Conservation (phyloP, 1,140 invertebrate genomes). For the Teleopsis dalmanni region DNA sequence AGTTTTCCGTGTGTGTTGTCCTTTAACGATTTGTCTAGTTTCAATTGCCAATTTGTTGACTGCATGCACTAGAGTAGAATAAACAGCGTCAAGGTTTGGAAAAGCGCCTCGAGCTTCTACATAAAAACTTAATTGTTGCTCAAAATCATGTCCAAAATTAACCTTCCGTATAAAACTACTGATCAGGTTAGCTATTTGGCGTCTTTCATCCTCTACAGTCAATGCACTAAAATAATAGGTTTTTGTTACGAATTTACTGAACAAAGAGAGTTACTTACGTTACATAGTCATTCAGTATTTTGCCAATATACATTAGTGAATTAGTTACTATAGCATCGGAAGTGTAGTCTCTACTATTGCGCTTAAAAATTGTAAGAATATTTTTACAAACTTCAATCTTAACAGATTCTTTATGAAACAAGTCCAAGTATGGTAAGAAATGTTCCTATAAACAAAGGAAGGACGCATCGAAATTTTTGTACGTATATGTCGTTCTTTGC, state of each 20-base stretch:
- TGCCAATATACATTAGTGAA: conserved; percentile 76
- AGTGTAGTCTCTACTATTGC: conserved; percentile 52
- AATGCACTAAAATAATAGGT: conserved; percentile 58
- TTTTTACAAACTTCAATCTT: conserved; percentile 79
- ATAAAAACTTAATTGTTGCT: conserved; percentile 87
- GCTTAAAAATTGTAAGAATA: conserved; percentile 59
- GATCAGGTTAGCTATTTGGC: conserved; percentile 77
- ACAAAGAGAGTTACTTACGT: conserved; percentile 54
- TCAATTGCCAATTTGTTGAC: conserved; percentile 73
- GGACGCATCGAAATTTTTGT: too few species aligned
- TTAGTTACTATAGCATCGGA: conserved; percentile 81
- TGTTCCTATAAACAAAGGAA: too few species aligned
- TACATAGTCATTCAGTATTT: conserved; percentile 85
- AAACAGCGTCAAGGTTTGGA: conserved; percentile 80
- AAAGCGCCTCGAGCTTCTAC: conserved; percentile 83
- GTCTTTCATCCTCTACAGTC: conserved; percentile 87
- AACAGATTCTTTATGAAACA: conserved; percentile 77
- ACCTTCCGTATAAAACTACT: conserved; percentile 72
- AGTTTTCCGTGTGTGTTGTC: conserved; percentile 72
- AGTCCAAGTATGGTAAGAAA: conserved; percentile 80
- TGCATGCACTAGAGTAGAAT: conserved; percentile 76
- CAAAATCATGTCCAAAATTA: conserved; percentile 76
- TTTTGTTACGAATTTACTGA: neutral
- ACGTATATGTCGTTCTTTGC: too few species aligned
- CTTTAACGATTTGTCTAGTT: conserved; percentile 63